Base-by-base conservation (phyloP, 2,113 vertebrate genomes). In the Pachypanchax playfairii region DNA sequence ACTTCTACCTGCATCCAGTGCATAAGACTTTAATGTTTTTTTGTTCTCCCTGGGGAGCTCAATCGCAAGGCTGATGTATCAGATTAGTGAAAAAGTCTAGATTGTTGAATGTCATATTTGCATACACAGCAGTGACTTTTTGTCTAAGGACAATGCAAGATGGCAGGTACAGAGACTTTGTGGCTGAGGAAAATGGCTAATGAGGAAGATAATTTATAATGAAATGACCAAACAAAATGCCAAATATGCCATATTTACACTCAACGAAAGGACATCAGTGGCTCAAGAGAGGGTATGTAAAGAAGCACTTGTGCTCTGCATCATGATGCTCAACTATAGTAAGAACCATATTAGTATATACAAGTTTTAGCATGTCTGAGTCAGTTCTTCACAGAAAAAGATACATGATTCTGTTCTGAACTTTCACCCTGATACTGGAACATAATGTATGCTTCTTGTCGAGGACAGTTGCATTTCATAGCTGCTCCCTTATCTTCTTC, bases 41-140 rank as follows among this genome's bases (percentile, higher is more conserved):
- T 29, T 35, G 18, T 54, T 53, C 57, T 67, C 64, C 77, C 66
- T 1, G 26, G 70, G 56, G 79, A 77, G 24, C 73, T 70, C 28
- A 54, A 68, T 52, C 48, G 80, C 66, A 48, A 61, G 55, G 64
- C 72, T 76, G 86, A 87, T 88, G 73, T 53, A 79, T 87, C 88
- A 85, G 86, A 90, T 90, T 82, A 80, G 78, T 58, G 78, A 51
- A 64, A 63, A 85, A 82, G 82, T 78, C 77, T 65, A 66, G 64
- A 82, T 79, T 21, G 69, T 60, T 90, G 90, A 91, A 92, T 92
- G 91, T 91, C 90, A 91, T 83, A 93, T 93, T 91, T 87, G 90
- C 91, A 91, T 93, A 91, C 76, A 54, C 73, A 67, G 69, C 69
- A 79, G 47, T 65, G 86, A 88, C 84, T 87, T 87, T 85, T 78